Percentiles rank a stretch among this genome's conserved stretches.
These are phyloP conservation scores for Pterostichus madidus DNA, from an alignment of 2,888 invertebrate genomes.

Conservation along the genomic window DNA sequence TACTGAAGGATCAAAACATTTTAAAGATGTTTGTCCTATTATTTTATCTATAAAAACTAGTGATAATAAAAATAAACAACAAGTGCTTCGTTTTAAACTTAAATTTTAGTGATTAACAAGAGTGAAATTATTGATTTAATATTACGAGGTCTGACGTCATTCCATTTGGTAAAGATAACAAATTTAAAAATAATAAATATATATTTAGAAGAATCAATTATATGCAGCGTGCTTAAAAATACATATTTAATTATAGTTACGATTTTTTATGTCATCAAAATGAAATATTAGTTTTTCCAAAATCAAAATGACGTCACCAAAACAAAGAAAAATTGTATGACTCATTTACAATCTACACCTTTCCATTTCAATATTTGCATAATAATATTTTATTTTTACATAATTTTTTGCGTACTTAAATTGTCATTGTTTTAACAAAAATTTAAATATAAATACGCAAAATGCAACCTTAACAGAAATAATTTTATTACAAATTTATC, in stretches of 20 bases:
- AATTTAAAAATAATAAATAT: neutral
- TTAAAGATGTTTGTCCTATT: neutral
- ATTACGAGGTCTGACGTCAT: conserved; percentile 3
- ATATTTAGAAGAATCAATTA: neutral
- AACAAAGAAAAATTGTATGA: neutral
- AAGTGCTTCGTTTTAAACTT: neutral
- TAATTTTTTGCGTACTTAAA: no score
- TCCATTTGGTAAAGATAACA: conserved; percentile 2
- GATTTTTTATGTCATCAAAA: neutral
- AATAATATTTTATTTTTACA: no score
- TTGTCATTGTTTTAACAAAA: no score
- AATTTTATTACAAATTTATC: no score
- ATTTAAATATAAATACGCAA: no score
- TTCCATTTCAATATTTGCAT: no score
- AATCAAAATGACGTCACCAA: conserved; percentile 8
- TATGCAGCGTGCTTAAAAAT: neutral
- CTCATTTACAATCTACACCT: neutral
- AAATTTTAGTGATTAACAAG: conserved; percentile 4
- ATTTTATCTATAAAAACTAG: neutral
- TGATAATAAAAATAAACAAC: neutral
- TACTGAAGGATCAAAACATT: neutral
- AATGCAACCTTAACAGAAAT: no score
- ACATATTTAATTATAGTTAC: neutral
- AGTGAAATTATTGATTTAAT: conserved; percentile 15
- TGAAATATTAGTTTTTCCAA: neutral